phyloP scores from a whole-genome alignment of 2,888 invertebrate genomes.

The Xanthia icteritia region DNA sequence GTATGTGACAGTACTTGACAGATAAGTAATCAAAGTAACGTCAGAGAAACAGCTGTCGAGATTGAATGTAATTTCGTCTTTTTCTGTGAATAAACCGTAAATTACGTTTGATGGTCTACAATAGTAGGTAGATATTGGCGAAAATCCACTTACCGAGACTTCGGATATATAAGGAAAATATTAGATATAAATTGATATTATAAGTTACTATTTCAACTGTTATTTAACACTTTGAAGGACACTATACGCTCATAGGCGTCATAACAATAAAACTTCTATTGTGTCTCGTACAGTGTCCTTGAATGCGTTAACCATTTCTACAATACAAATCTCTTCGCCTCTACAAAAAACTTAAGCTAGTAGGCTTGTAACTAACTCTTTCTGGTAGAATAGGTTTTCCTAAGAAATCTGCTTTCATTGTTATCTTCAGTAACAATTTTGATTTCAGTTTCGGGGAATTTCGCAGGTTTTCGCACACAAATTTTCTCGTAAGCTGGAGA shows the following conservation, averaged over 20 bases:
- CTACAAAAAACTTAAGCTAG: slow-evolving; percentile 5
- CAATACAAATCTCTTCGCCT: slow-evolving; percentile 19
- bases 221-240: no score
- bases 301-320: slow-evolving; percentile 30
- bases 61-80: background rate
- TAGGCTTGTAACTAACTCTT: slow-evolving; percentile 15
- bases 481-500: slow-evolving; percentile 3
- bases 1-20: slow-evolving; percentile 42
- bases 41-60: slow-evolving; percentile 28
- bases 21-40: slow-evolving; percentile 19
- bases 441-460: slow-evolving; percentile 26
- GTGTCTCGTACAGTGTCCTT: no score
- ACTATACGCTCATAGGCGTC: no score
- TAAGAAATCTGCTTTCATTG: slow-evolving; percentile 37
- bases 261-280: no score
- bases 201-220: background rate
- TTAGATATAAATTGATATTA: background rate
- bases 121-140: background rate
- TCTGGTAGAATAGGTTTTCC: slow-evolving; percentile 31
- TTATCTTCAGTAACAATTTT: slow-evolving; percentile 33
- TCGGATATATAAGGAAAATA: background rate
- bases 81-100: background rate
- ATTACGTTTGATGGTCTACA: background rate
- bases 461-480: background rate
- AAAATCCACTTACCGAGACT: background rate